Base-by-base conservation (phyloP, 2,113 vertebrate species). In the Telmatochromis sp. region DNA sequence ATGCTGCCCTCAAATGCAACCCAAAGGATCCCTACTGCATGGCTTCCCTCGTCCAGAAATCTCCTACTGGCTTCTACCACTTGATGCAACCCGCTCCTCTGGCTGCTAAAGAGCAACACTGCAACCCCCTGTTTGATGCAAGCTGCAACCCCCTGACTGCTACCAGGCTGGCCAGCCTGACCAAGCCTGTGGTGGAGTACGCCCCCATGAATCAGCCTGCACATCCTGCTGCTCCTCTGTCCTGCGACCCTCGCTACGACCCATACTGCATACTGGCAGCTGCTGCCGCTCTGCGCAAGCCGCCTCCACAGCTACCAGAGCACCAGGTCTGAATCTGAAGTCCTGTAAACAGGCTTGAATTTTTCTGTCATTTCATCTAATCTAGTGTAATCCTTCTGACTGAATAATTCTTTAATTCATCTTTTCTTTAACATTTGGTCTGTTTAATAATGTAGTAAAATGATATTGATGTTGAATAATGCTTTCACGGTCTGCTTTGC, bases 121-220 rank as follows among this genome's bases (percentile, higher is more conserved):
- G 97, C 92, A 96, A 97, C 90, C 96, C 97, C 9, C 94, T 97
- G 19, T 96, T 96, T 51, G 96, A 97, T 2, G 87, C 89, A 3
- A 95, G 93, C 86, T 97, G 97, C 92, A 97, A 96, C 88, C 96
- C 96, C 1, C 93, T 97, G 28, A 95, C 90, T 1, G 96, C 96
- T 89, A 92, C 94, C 90, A 96, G 92, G 92, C 60, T 96, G 80
- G 91, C 93, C 0, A 75, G 86, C 63, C 92, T 96, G 84, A 96
- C 91, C 85, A 95, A 95, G 79, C 96, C 96, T 2, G 94, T 96
- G 26, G 85, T 95, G 86, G 94, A 96, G 89, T 96, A 95, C 5
- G 6, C 90, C 9, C 82, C 91, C 35, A 94, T 92, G 9, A 89
- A 87, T 9, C 31, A 86, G 70, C 91, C 93, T 2, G 91, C 92